Evolutionary conservation across 2,888 invertebrate genomes (phyloP).

Genomic region (Thumatha senex): DNA sequence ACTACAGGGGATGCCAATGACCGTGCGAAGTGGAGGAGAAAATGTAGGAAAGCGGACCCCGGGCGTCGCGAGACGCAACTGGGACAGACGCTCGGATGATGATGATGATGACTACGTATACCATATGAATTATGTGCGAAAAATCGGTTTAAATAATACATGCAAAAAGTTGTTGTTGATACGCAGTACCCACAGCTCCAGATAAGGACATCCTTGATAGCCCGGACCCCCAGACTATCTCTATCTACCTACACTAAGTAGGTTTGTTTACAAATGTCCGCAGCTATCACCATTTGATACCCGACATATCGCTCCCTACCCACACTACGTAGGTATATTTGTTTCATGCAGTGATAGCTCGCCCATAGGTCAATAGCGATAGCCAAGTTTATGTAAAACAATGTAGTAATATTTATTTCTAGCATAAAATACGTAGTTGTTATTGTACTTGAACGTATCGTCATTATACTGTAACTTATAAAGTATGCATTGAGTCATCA

Average conservation of each 20-base stretch:
- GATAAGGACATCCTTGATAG: conserved; percentile 3
- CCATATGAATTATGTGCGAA: no score
- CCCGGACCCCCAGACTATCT: conserved; percentile 3
- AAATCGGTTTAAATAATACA: neutral
- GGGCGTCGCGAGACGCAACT: no score
- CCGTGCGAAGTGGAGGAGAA: no score
- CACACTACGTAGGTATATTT: conserved; percentile 9
- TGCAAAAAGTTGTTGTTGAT: neutral
- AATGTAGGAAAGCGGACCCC: no score
- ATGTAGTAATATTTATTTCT: neutral
- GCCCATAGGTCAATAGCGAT: conserved; percentile 34
- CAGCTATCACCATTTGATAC: conserved; percentile 6
- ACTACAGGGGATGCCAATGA: no score
- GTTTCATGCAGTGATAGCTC: conserved; percentile 14
- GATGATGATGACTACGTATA: no score
- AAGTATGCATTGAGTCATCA: neutral
- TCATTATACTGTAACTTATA: neutral
- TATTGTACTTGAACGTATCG: neutral
- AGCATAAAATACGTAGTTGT: neutral
- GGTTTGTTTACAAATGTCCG: conserved; percentile 24
- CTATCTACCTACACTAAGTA: conserved; percentile 22
- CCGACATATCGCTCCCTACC: conserved; percentile 12
- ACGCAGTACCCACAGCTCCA: neutral
- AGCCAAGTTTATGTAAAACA: neutral
- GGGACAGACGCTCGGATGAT: no score